Conservation (phyloP, 2,113 vertebrate genomes). For the Ammodytes marinus region DNA sequence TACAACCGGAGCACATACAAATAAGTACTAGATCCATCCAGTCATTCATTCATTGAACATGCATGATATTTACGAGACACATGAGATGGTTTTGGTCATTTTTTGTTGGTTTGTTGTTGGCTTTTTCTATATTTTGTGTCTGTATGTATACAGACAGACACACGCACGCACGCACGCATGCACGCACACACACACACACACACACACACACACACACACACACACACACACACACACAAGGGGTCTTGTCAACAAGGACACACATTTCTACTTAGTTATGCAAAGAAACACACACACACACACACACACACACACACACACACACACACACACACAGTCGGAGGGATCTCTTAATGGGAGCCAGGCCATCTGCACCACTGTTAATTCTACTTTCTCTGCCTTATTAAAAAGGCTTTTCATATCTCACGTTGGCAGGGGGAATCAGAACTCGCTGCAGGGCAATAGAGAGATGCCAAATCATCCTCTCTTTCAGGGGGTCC, state of each 20-base stretch:
- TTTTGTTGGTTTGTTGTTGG: too few species aligned
- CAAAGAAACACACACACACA: neutral
- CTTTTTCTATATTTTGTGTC: too few species aligned
- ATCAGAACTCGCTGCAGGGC: slow-evolving; percentile 9
- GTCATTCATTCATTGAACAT: neutral
- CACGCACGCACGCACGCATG: too few species aligned
- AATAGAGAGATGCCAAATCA: slow-evolving; percentile 7
- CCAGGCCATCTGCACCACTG: slow-evolving; percentile 48
- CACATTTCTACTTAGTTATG: slow-evolving; percentile 4
- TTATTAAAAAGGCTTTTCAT: slow-evolving; percentile 47
- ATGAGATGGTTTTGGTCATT: too few species aligned
- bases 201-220: too few species aligned
- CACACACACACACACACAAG: neutral
- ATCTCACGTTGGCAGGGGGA: slow-evolving; percentile 33
- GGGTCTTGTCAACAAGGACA: neutral
- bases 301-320: neutral
- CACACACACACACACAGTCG: neutral
- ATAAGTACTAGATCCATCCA: neutral
- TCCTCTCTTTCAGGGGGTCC: slow-evolving; percentile 22
- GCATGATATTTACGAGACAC: too few species aligned
- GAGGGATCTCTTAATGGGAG: slow-evolving; percentile 25
- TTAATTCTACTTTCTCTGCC: slow-evolving; percentile 38
- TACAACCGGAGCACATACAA: neutral
- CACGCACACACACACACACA: too few species aligned
- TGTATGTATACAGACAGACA: too few species aligned